Base-by-base conservation (phyloP, 2,113 vertebrate species). In the Morone saxatilis region DNA sequence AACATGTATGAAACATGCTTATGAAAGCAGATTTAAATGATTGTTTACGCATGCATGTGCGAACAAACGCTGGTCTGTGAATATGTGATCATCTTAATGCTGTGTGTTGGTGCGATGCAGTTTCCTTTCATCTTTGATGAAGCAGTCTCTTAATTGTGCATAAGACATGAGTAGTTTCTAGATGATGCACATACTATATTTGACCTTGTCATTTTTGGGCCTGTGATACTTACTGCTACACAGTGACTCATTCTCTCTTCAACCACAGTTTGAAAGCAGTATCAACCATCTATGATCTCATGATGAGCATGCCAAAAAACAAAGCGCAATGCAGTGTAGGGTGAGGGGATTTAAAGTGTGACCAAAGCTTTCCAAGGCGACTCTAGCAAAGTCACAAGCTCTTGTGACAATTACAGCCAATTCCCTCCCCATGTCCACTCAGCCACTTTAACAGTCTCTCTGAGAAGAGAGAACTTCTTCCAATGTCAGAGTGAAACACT, bases 401-500 rank as follows among this genome's bases (percentile, higher is more conserved):
- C 59, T 81, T 14, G 77, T 84, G 78, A 89, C 87, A 92, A 90
- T 91, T 89, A 73, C 79, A 86, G 62, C 74, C 76, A 76, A 87
- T 85, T 85, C 76, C 73, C 40, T 80, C 63, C 78, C 59, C 22
- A 51, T 75, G 84, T 81, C 83, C 84, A 67, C 84, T 88, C 84
- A 88, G 78, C 76, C 83, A 77, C 84, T 90, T 81, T 83, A 76
- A 80, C 85, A 75, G 68, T 81, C 78, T 86, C 66, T 88, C 59
- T 73, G 83, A 71, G 51, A 12, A 70, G 69, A 89, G 78, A 81
- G 80, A 91, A 88, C 40, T 80, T 90, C 85, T 84, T 84, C 84
- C 90, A 85, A 59, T 92, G 89, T 90, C 82, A 87, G 67, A 83
- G 63, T 66, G 80, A 90, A 86, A 92, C 81, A 86, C 81, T 87